Base-by-base conservation (phyloP, 2,888 invertebrate genomes). In the Hartigia nigra region DNA sequence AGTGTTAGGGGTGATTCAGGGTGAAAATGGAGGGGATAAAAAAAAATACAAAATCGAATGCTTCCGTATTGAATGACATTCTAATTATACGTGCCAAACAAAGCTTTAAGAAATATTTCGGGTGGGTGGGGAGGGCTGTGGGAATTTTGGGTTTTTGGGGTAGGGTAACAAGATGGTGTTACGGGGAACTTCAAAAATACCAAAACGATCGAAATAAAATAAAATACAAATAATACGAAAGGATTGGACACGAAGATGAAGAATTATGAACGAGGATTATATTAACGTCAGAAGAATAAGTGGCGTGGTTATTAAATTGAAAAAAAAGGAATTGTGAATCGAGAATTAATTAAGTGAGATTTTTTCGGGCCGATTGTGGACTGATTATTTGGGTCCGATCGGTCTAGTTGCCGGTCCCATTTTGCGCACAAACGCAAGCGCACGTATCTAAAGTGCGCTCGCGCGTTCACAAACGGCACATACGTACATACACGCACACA, bases 41-140 rank as follows among this genome's bases (percentile, higher is more conserved):
- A 83, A 78, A 76, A 76, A 78, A 85, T 81, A 84, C 81, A 88
- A 85, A 88, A 88, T 88, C 87, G 86, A 89, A 88, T 87, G 88
- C 87, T 90, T 88, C 87, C 88, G 87, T 87, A 87, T 86, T 86
- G 87, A 90, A 87, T 88, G 87, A 90, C 88, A 91, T 91, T 91
- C 89, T 90, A 90, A 91, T 89, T 87, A 88, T 88, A 91, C 87
- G 91, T 91, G 91, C 91, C 91, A 90, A 90, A 90, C 84, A 87
- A 89, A 88, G 88, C 89, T 90, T 90, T 89, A 88, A 88, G 83
- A 82, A 82, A 84, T 81, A 83, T 83, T 81, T 72, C 39, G 39
- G 72, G 72, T 55, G 5, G 39, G 39, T 55, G 5, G 39, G 39
- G 39, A 23, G 39, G 39, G 23, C 39, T 55, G 5, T 55, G 39